Evolutionary conservation across 2,888 invertebrate genomes (phyloP), one percentile per base, ranked within the genome.

Genomic region (Caenorhabditis angaria): DNA sequence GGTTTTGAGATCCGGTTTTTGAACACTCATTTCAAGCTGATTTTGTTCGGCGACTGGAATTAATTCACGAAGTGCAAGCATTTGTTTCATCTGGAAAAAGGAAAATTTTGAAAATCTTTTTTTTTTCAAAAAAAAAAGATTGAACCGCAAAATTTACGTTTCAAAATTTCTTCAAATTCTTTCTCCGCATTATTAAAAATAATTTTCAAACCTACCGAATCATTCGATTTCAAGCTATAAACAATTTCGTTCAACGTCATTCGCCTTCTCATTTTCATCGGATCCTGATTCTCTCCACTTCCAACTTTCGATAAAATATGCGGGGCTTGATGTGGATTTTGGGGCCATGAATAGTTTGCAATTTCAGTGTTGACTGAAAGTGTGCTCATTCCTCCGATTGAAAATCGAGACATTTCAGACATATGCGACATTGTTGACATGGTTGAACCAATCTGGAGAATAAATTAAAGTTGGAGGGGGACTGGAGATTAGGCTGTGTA

Each of bases 291-390:
- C n/a, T 72, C 72, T 2, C 25, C 54, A 0, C 65, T 61, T 10
- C 59, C 32, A 0, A 67, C 64, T 32, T 51, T 59, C 3, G 70
- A 63, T 12, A 71, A 63, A 2, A 61, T 66, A 24, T 61, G 59
- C 22, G 65, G 70, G 0, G 62, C 60, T 22, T 50, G 53, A 20
- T 41, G 61, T 41, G 35, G 50, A 51, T 51, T 72, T 55, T 59
- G 59, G 18, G 60, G 60, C 60, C 60, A 60, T 8, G 51, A 14
- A 20, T 60, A 60, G 25, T 51, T 60, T 18, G 60, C 60, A 10
- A 60, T 60, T 29, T 60, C 60, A 0, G 72, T 72, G 62, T 72
- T 72, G 6, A 72, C 68, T 0, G 72, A 72, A 1, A 72, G 59
- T 14, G 59, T 53, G 5, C 57, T 57, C 24, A 72, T 55, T 54